Evolutionary conservation across 2,888 invertebrate genomes (phyloP).

Genomic region (Scaeva pyrastri): DNA sequence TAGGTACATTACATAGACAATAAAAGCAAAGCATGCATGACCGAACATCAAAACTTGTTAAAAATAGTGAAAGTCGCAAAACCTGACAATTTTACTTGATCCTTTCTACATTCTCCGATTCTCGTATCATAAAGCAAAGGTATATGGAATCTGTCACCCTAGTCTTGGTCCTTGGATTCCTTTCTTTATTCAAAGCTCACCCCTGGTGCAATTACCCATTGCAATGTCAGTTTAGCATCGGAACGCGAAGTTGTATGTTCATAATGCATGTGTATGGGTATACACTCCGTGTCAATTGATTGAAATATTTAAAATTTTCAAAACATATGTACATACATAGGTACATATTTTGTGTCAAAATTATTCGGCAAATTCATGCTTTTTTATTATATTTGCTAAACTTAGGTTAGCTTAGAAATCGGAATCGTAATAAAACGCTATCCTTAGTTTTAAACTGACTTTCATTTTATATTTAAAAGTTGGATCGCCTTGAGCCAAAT

Average conservation of each 20-base stretch:
- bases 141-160: conserved; percentile 44
- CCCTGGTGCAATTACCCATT: conserved; percentile 69
- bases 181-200: conserved; percentile 53
- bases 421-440: no score
- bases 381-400: no score
- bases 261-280: background rate
- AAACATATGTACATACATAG: no score
- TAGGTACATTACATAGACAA: no score
- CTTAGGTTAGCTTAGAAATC: no score
- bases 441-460: no score
- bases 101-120: background rate
- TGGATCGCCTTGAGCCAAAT: no score
- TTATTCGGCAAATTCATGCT: no score
- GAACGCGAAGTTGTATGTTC: conserved; percentile 23
- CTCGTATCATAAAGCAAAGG: no score
- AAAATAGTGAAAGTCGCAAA: conserved; percentile 72
- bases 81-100: conserved; percentile 52
- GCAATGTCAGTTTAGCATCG: conserved; percentile 63
- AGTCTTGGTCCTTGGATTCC: conserved; percentile 24
- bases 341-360: no score
- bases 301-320: background rate
- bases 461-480: no score
- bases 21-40: background rate
- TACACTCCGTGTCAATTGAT: conserved; percentile 5
- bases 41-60: conserved; percentile 66